Conservation (phyloP, 2,888 invertebrate genomes). For the Cantharis flavilabris region DNA sequence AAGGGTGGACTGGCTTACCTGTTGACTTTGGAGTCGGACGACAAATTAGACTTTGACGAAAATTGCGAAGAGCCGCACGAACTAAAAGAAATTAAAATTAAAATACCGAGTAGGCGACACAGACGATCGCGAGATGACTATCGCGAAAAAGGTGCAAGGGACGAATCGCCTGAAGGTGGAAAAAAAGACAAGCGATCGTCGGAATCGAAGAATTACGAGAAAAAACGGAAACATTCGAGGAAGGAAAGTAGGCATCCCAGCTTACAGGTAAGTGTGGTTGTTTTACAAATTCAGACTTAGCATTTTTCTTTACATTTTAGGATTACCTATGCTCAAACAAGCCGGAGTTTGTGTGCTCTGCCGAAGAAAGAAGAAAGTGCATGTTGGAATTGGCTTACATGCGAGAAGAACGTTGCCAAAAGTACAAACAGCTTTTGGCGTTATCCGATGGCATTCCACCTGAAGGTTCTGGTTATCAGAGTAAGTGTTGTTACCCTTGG, state of each 20-base stretch:
- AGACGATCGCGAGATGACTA: constrained; percentile 23
- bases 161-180: neutral
- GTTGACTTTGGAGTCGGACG: constrained; percentile 29
- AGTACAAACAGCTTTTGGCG: constrained; percentile 54
- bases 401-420: constrained; percentile 55
- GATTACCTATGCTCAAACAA: constrained; percentile 72
- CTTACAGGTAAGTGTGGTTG: constrained; percentile 39
- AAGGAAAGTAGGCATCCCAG: constrained; percentile 23
- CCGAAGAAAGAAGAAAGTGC: constrained; percentile 60
- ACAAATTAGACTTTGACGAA: constrained; percentile 13
- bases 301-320: constrained; percentile 57
- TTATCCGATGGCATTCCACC: constrained; percentile 45
- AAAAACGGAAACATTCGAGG: constrained; percentile 3
- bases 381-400: constrained; percentile 57
- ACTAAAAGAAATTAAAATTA: constrained; percentile 44
- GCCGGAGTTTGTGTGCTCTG: constrained; percentile 69
- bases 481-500: constrained; percentile 7
- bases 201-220: neutral
- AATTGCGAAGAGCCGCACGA: constrained; percentile 21
- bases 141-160: constrained; percentile 26
- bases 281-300: neutral
- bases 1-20: constrained; percentile 33
- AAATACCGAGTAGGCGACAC: constrained; percentile 35
- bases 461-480: neutral
- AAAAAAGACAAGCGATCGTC: constrained; percentile 1